Evolutionary conservation across 1,140 invertebrate genomes (phyloP).

Genomic region (Dysdera silvatica): DNA sequence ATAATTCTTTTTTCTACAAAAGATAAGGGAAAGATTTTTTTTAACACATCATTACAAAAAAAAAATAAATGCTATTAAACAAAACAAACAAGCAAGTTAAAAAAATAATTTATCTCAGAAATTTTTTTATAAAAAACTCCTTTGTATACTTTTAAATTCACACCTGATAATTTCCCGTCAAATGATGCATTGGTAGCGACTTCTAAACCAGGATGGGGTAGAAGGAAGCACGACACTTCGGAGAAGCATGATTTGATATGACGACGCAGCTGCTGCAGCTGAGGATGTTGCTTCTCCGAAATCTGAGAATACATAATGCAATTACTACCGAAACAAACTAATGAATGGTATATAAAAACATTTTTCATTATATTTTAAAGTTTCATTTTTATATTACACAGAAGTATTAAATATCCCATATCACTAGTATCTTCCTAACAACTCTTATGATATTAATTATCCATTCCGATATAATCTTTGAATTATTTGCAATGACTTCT

Average conservation of each 20-base stretch:
- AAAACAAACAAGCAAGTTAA: background rate
- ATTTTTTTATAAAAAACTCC: too few species aligned
- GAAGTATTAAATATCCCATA: too few species aligned
- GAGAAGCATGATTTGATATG: slow-evolving; percentile 93
- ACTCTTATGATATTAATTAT: too few species aligned
- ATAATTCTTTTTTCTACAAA: background rate
- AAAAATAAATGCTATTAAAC: background rate
- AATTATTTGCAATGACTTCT: too few species aligned
- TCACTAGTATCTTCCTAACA: too few species aligned
- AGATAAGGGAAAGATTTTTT: background rate
- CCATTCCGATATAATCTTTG: too few species aligned
- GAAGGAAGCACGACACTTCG: slow-evolving; percentile 89
- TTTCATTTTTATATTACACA: too few species aligned
- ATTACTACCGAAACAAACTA: background rate
- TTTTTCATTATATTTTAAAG: too few species aligned
- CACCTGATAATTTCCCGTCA: slow-evolving; percentile 77
- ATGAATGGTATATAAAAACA: background rate
- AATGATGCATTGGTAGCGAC: slow-evolving; percentile 94
- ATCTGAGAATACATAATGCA: slow-evolving; percentile 45
- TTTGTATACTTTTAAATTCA: background rate
- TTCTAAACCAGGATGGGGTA: slow-evolving; percentile 95
- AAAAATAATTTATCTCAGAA: too few species aligned
- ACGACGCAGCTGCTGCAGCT: slow-evolving; percentile 84
- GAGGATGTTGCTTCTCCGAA: slow-evolving; percentile 85
- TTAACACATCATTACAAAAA: background rate